Conservation (phyloP, 2,888 invertebrate species). For the Tanypteryx hageni region DNA sequence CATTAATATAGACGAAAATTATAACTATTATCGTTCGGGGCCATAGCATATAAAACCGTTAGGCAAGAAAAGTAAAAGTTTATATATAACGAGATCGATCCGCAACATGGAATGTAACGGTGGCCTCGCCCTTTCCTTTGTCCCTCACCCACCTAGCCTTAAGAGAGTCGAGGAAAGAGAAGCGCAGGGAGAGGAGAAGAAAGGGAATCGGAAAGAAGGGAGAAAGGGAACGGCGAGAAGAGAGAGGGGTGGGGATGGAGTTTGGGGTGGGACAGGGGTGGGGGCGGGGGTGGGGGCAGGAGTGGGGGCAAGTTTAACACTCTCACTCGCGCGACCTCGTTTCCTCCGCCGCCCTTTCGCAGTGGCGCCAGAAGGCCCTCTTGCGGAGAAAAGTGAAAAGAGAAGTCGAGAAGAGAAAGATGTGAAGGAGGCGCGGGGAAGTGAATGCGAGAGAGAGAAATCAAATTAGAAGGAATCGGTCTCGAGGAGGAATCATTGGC, state of each 20-base stretch:
- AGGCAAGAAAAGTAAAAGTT: too few relatives aligned
- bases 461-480: background rate
- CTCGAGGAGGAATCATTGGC: too few relatives aligned
- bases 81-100: too few relatives aligned
- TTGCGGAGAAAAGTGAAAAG: background rate
- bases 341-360: conserved; percentile 12
- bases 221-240: background rate
- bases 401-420: background rate
- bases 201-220: too few relatives aligned
- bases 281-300: background rate
- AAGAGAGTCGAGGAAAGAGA: background rate
- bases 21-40: too few relatives aligned
- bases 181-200: background rate
- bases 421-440: background rate
- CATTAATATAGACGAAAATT: too few relatives aligned
- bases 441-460: background rate
- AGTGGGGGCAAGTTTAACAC: background rate
- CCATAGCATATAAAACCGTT: too few relatives aligned
- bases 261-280: too few relatives aligned
- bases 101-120: too few relatives aligned
- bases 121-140: too few relatives aligned
- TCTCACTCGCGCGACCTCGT: conserved; percentile 28
- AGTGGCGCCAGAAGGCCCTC: background rate
- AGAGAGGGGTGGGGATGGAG: background rate
- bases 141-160: too few relatives aligned